A percentile compares a stretch with the other conserved stretches of the same genome.
Evolutionary conservation across 2,113 vertebrate species (phyloP).

Genomic region (Notothenia rossii): DNA sequence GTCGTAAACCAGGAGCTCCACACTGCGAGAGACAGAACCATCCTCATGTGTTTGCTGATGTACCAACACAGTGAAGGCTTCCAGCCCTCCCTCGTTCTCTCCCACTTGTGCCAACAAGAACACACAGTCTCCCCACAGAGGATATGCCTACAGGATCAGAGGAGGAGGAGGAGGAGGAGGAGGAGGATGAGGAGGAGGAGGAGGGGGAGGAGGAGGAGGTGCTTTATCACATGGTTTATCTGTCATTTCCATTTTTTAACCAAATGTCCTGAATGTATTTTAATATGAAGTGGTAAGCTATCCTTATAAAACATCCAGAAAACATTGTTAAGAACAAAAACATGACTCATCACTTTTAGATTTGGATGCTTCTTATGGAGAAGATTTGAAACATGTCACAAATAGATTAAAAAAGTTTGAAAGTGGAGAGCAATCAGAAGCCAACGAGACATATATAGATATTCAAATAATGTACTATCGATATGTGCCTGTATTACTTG

Average conservation of each 20-base stretch:
- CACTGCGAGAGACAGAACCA: neutral
- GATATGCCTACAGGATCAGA: constrained; percentile 30
- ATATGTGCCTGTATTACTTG: neutral
- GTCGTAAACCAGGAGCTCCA: constrained; percentile 26
- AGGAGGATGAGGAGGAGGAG: neutral
- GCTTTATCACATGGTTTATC: neutral
- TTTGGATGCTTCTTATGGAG: neutral
- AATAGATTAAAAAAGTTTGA: neutral
- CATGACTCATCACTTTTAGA: neutral
- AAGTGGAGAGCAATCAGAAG: neutral
- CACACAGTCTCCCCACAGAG: constrained; percentile 41
- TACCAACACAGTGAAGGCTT: constrained; percentile 16
- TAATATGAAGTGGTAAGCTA: neutral
- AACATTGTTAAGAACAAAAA: neutral
- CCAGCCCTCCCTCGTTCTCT: neutral
- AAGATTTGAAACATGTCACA: neutral
- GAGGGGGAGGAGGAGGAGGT: no score
- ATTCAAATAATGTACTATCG: neutral
- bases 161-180: neutral
- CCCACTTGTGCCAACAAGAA: constrained; percentile 31
- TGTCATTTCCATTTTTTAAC: neutral
- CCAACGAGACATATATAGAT: neutral
- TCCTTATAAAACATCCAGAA: neutral
- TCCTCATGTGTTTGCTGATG: neutral
- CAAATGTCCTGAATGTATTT: neutral